phyloP scores from a whole-genome alignment of 2,888 invertebrate genomes.

The Stictocephala bisonia region DNA sequence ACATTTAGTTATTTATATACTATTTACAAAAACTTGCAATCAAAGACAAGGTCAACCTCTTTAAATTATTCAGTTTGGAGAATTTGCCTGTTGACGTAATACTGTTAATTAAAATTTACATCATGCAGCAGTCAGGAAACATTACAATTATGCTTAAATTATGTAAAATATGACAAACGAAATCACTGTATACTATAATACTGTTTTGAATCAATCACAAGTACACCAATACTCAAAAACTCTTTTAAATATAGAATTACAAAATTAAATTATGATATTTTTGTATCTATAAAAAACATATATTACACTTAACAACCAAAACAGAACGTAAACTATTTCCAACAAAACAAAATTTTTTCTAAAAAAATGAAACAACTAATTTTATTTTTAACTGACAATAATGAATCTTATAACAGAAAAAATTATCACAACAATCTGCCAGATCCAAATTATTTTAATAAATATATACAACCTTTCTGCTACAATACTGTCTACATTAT shows the following conservation, averaged over 20 bases:
- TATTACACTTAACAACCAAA: conserved; percentile 12
- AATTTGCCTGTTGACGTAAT: too few relatives aligned
- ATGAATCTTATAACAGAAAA: neutral
- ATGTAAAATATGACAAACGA: neutral
- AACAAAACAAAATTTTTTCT: conserved; percentile 24
- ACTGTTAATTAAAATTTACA: too few relatives aligned
- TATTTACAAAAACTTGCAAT: conserved; percentile 31
- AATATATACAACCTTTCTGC: conserved; percentile 27
- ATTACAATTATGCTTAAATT: too few relatives aligned
- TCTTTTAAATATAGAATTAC: too few relatives aligned
- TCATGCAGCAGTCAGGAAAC: too few relatives aligned
- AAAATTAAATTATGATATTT: too few relatives aligned
- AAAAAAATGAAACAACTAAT: conserved; percentile 18
- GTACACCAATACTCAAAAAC: neutral
- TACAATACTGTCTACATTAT: neutral
- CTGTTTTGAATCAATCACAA: neutral
- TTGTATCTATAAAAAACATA: too few relatives aligned
- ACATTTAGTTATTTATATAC: conserved; percentile 31
- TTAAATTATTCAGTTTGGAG: too few relatives aligned
- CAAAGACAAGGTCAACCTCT: too few relatives aligned
- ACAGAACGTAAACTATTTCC: neutral
- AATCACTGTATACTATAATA: neutral
- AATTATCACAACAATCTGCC: conserved; percentile 24
- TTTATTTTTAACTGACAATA: conserved; percentile 5
- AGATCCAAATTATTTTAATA: too few relatives aligned